Percentiles rank a stretch among this genome's conserved stretches.
Evolutionary conservation across 2,797 vertebrate species (phyloP).

Genomic region (Serranus cabrilla): DNA sequence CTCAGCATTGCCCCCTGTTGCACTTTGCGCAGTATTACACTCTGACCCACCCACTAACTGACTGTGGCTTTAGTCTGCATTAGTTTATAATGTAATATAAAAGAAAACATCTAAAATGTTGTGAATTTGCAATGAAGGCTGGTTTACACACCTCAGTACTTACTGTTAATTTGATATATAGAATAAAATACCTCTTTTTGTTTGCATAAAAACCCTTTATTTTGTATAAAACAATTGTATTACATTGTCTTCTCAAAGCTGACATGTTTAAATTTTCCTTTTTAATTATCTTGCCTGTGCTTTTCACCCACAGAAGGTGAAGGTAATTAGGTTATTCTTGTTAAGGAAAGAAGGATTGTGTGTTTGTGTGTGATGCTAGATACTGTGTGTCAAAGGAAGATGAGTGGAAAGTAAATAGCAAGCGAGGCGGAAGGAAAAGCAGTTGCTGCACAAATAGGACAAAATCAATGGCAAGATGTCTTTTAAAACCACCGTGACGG

Average conservation of each 20-base stretch:
- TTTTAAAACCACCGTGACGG: background rate
- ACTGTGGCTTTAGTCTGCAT: background rate
- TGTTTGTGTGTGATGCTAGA: background rate
- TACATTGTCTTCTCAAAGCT: background rate
- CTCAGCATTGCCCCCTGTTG: conserved; percentile 62
- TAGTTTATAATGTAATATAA: background rate
- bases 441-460: conserved; percentile 11
- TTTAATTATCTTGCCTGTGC: background rate
- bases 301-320: background rate
- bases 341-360: background rate
- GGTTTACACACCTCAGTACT: background rate
- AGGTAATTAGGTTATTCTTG: background rate
- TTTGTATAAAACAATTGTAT: background rate
- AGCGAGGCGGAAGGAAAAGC: conserved; percentile 36
- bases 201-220: background rate
- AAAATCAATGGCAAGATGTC: conserved; percentile 4
- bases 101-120: conserved; percentile 3
- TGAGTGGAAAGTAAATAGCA: conserved; percentile 35
- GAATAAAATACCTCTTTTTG: background rate
- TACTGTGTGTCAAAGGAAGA: conserved; percentile 49
- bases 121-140: background rate
- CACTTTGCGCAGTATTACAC: conserved; percentile 37
- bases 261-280: background rate
- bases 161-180: background rate
- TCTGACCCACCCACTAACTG: background rate